Base-by-base conservation (phyloP, 92 coral and sea anemone genomes). In the Siderastrea siderea region DNA sequence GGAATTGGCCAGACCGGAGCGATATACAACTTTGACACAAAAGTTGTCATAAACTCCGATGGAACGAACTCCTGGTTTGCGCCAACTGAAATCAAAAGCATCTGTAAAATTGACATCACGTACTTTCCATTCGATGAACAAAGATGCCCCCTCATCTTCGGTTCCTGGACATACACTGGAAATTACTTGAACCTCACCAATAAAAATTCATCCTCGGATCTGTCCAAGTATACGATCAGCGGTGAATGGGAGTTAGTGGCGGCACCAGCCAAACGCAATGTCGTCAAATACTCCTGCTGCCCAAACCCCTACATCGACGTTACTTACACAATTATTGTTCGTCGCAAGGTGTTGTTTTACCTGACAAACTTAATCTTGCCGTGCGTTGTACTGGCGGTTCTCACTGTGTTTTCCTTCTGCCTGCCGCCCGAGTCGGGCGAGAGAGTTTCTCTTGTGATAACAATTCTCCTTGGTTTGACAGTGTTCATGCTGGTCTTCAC, bases 111-210 rank as follows among this genome's bases (percentile, higher is more conserved):
- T 65, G 96, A 97, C 82, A 95, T 97, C 88, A 91, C 94, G 6
- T 82, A 45, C 81, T 97, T 97, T 68, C 99, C 99, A 10, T 97
- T 97, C 61, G 99, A 97, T 63, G 89, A 91, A 55, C 99, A 97
- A 68, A 89, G 81, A 55, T 97, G 99, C 55, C 74, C 83, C 17
- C 88, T 97, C n/a, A 90, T 84, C 15, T 93, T 97, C 67, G 99
- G 99, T 53, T 97, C 99, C 14, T 97, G 99, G 99, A 92, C 99
- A 2, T 96, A 94, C 90, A 92, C 95, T 15, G 94, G 97, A n/a
- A 87, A 79, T 61, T 77, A 76, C 9, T 72, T 97, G 52, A 96
- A 95, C 77, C 88, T 97, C 49, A 59, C 88, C 16, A 82, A 91
- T 12, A 83, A 87, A 53, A 26, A 72, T 6, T 47, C 68, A 60